A percentile compares a stretch with the other conserved stretches of the same genome.
These are phyloP conservation scores for Pholis gunnellus DNA, from an alignment of 2,113 vertebrate genomes.

Conservation along the genomic window DNA sequence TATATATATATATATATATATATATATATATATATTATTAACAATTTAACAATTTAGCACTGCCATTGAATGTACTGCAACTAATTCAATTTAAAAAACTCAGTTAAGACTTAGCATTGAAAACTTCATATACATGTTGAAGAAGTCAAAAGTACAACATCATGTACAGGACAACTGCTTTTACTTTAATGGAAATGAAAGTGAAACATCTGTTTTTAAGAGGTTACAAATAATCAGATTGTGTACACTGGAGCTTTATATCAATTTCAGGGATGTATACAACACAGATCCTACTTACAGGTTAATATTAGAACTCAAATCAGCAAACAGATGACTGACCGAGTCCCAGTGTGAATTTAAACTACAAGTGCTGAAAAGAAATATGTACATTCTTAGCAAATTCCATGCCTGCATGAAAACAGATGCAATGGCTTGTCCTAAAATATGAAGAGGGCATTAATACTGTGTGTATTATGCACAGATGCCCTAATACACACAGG, in stretches of 20 bases:
- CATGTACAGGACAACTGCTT: background rate
- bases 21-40: too few species aligned
- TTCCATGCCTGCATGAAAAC: constrained; percentile 3
- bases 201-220: background rate
- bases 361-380: background rate
- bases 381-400: background rate
- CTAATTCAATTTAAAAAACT: background rate
- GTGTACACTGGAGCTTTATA: background rate
- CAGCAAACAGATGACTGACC: background rate
- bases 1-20: too few species aligned
- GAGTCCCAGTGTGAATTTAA: background rate
- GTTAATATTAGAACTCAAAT: background rate
- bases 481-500: constrained; percentile 18
- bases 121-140: background rate
- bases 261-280: background rate
- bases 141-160: background rate
- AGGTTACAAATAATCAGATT: background rate
- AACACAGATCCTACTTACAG: background rate
- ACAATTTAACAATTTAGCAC: too few species aligned
- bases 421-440: background rate
- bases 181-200: background rate
- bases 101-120: background rate
- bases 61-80: too few species aligned
- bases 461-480: constrained; percentile 4
- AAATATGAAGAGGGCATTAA: constrained; percentile 10